These are phyloP conservation scores for Leptodactylus fuscus DNA, from an alignment of 2,113 vertebrate genomes.

Conservation along the genomic window DNA sequence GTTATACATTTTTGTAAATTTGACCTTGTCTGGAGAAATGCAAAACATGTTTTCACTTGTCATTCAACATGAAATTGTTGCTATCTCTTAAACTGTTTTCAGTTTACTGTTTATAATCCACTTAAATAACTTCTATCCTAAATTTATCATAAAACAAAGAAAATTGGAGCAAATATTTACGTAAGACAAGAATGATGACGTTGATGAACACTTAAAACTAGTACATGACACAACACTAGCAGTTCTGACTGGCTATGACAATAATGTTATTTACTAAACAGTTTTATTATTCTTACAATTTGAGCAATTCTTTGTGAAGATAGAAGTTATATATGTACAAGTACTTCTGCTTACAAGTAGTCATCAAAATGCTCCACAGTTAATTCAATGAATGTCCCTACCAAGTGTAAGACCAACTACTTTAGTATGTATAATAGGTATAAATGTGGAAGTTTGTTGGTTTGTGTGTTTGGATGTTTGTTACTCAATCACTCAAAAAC, in stretches of 20 bases:
- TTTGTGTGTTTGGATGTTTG: too few relatives aligned
- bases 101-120: constrained; percentile 67
- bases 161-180: constrained; percentile 69
- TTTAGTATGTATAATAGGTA: too few relatives aligned
- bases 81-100: constrained; percentile 65
- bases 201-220: constrained; percentile 65
- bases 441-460: too few relatives aligned
- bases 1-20: not conserved
- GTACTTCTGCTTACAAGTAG: not conserved
- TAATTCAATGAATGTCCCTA: not conserved
- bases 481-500: too few relatives aligned
- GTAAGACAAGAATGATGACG: constrained; percentile 53
- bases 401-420: not conserved
- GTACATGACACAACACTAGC: constrained; percentile 61
- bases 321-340: constrained; percentile 55
- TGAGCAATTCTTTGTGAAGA: constrained; percentile 62
- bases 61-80: constrained; percentile 65
- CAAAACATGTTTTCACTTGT: constrained; percentile 53
- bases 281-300: constrained; percentile 58
- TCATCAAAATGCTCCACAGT: not conserved
- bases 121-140: constrained; percentile 65
- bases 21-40: constrained; percentile 37
- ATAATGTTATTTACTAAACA: constrained; percentile 70
- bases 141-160: constrained; percentile 63
- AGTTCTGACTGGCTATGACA: constrained; percentile 65